phyloP scores from a whole-genome alignment of 1,140 invertebrate species.

The Alviniconcha marisindica region DNA sequence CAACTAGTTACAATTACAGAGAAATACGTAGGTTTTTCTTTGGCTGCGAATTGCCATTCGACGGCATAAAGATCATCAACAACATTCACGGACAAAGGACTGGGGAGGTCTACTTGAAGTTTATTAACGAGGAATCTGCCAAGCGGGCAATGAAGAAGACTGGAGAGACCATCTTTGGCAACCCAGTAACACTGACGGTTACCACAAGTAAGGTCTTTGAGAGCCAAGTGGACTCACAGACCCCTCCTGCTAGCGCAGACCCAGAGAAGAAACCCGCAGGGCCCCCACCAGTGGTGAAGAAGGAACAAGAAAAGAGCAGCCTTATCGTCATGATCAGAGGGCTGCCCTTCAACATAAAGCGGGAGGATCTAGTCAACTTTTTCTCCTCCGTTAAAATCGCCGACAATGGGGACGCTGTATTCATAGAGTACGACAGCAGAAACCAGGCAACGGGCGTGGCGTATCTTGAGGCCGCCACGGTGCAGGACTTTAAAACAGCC shows the following conservation, averaged over 20 bases:
- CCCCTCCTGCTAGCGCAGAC: slow-evolving; percentile 31
- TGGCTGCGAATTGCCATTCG: slow-evolving; percentile 86
- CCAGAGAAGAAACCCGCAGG: slow-evolving; percentile 26
- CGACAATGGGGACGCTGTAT: slow-evolving; percentile 77
- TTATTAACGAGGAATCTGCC: slow-evolving; percentile 81
- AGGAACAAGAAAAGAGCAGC: slow-evolving; percentile 26
- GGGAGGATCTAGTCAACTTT: slow-evolving; percentile 56
- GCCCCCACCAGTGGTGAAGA: slow-evolving; percentile 27
- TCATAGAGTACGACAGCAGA: slow-evolving; percentile 82
- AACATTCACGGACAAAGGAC: slow-evolving; percentile 86
- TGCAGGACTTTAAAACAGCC: slow-evolving; percentile 79
- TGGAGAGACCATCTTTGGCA: slow-evolving; percentile 69
- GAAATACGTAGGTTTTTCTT: slow-evolving; percentile 89
- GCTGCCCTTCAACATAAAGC: slow-evolving; percentile 52
- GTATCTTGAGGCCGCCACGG: slow-evolving; percentile 85
- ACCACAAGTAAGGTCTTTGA: slow-evolving; percentile 67
- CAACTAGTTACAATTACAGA: slow-evolving; percentile 71
- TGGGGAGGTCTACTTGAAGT: slow-evolving; percentile 88
- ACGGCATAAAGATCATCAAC: slow-evolving; percentile 90
- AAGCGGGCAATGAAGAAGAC: slow-evolving; percentile 82
- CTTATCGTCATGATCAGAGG: slow-evolving; percentile 51
- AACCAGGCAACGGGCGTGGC: slow-evolving; percentile 79
- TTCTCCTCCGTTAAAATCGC: slow-evolving; percentile 55
- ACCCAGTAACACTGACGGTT: slow-evolving; percentile 61
- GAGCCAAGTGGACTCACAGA: slow-evolving; percentile 36